Base-by-base conservation (phyloP, 2,113 vertebrate genomes). In the Lepisosteus oculatus region DNA sequence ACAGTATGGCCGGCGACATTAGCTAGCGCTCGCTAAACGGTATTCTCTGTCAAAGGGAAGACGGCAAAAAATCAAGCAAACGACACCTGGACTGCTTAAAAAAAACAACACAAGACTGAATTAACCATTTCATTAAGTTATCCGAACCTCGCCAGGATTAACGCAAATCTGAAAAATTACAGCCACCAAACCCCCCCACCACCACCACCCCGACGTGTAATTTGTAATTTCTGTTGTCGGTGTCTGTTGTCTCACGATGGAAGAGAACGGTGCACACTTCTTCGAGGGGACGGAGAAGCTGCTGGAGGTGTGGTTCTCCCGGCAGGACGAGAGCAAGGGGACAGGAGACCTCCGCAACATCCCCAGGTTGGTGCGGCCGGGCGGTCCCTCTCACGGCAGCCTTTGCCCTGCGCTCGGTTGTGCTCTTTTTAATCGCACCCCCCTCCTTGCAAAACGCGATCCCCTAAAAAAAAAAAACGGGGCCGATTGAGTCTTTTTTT, bases 1-100 rank as follows among this genome's bases (percentile, higher is more conserved):
- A 97, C 97, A 99, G 97, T 98, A 99, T 99, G 96, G 97, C 97
- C 95, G 96, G 96, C 95, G 97, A 99, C 84, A 99, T 98, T 98
- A 99, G 97, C 96, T 99, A 99, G 96, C 97, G 93, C 89, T 97
- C 94, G 96, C 96, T 93, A 85, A 72, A 91, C 87, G 89, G 92
- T 92, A 84, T 96, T 97, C 96, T 98, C 95, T 97, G 94, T 87
- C 93, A 97, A 95, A 95, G 94, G 96, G 94, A 94, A 96, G 87
- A 90, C 88, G 90, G 91, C 76, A 88, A 90, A 29, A 29, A 88
- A 77, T 75, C 85, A 94, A 90, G 92, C 87, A 94, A 81, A 68
- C 74, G 85, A 83, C 89, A 90, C 77, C 87, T 77, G 84, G 83
- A 85, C 85, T 86, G 84, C 73, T 90, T 81, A 90, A 91, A 29